Evolutionary conservation across 2,113 vertebrate species (phyloP), one percentile per base, ranked within the genome.

Genomic region (Cryptoleucopteryx plumbea): DNA sequence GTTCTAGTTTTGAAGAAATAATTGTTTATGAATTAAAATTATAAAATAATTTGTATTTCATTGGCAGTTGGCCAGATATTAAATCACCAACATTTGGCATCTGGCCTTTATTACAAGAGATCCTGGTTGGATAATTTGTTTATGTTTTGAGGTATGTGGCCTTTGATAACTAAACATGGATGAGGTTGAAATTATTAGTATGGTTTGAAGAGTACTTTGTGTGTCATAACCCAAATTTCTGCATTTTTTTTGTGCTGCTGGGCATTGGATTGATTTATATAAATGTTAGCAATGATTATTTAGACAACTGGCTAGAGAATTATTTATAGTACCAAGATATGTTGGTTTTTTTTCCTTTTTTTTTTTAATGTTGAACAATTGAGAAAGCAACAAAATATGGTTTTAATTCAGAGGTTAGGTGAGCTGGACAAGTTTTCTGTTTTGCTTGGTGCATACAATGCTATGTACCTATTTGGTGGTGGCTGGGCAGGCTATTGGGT

Each of bases 331-430:
- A 50, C 13, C 11, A 53, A 36, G 22, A 52, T 72, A 18, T 29
- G 52, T 29, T 53, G 4, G 7, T 4, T 36, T 40, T 21, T 22
- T 52, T 27, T 34, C 32, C 8, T 6, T 63, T 7, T 7, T 21
- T 2, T 10, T 12, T 63, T 47, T 11, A 0, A 10, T 52, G 3
- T 42, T 14, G 40, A 82, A 55, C 0, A 1, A 31, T 23, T 68
- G n/a, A 78, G 31, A 81, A 85, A 32, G 14, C 9, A 79, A 17
- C 1, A 7, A 65, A 55, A 38, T 22, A 12, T 8, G 0, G 5
- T 75, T 90, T 92, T 43, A 34, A 84, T 45, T 85, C 56, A 71
- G 25, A 67, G 9, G 18, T 84, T 63, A 38, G 11, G 6, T 81
- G 65, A 78, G 7, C 10, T 55, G n/a, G 26, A 73, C 18, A 52